phyloP scores from a whole-genome alignment of 2,797 vertebrate genomes.

The Potorous gilbertii region DNA sequence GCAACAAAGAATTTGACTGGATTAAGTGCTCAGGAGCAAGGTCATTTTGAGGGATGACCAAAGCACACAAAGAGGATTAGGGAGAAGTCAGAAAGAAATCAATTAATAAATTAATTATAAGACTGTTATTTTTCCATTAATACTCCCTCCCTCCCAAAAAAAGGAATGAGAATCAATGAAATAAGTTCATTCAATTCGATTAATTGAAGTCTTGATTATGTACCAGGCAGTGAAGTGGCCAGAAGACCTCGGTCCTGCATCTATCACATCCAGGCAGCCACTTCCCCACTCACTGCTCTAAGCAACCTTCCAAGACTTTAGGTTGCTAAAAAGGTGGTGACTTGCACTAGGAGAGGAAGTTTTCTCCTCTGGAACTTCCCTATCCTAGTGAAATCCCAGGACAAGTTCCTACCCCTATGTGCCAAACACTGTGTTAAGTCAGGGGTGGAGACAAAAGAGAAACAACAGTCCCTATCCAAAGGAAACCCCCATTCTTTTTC shows the following conservation, averaged over 20 bases:
- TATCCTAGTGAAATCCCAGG: not conserved
- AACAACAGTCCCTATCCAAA: not conserved
- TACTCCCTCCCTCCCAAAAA: not conserved
- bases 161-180: not conserved
- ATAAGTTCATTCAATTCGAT: not conserved
- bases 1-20: not conserved
- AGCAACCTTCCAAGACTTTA: too few relatives aligned
- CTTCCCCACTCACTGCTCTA: not conserved
- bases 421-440: not conserved
- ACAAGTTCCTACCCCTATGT: not conserved
- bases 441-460: not conserved
- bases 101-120: not conserved
- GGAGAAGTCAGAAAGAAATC: not conserved
- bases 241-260: not conserved
- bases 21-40: not conserved
- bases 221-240: not conserved
- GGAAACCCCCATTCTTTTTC: not conserved
- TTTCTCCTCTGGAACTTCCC: not conserved
- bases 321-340: not conserved
- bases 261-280: not conserved
- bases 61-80: not conserved
- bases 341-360: not conserved
- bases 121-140: not conserved
- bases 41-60: not conserved
- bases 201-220: not conserved